Percentiles rank a stretch among this genome's conserved stretches.
These are phyloP conservation scores for Nasonia vitripennis DNA, from an alignment of 1,140 invertebrate species.

Conservation along the genomic window DNA sequence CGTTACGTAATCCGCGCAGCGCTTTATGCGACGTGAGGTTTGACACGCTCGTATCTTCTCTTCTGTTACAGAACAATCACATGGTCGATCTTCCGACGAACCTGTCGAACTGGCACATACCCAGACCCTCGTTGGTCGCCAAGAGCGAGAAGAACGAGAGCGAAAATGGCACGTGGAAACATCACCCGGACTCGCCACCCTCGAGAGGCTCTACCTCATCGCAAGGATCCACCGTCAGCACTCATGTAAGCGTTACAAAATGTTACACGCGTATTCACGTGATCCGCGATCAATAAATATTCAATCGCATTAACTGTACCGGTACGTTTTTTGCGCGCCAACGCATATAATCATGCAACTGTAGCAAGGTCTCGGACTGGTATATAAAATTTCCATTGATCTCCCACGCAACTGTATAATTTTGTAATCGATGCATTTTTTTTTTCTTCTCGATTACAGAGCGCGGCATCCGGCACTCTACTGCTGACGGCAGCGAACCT, in stretches of 20 bases:
- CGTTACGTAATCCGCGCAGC: not conserved
- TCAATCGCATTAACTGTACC: too few relatives aligned
- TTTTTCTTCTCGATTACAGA: slow-evolving; percentile 74
- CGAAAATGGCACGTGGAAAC: slow-evolving; percentile 70
- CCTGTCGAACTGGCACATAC: slow-evolving; percentile 82
- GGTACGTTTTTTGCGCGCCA: too few relatives aligned
- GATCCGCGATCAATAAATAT: too few relatives aligned
- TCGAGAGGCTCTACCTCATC: slow-evolving; percentile 83
- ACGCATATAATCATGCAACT: not conserved
- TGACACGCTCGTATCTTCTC: not conserved
- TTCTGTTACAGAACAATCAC: slow-evolving; percentile 7
- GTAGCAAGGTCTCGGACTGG: not conserved
- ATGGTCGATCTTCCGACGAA: slow-evolving; percentile 8
- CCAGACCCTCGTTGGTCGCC: slow-evolving; percentile 81
- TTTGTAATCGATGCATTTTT: not conserved
- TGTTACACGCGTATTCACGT: not conserved
- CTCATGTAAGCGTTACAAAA: slow-evolving; percentile 78
- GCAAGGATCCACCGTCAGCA: slow-evolving; percentile 84
- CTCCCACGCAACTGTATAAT: too few relatives aligned
- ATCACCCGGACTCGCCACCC: slow-evolving; percentile 68
- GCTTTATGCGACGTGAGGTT: not conserved
- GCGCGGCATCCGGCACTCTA: slow-evolving; percentile 85
- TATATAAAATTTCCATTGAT: not conserved
- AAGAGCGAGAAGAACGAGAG: slow-evolving; percentile 71
- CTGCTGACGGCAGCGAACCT: slow-evolving; percentile 86